Evolutionary conservation across 2,113 vertebrate genomes (phyloP).

Genomic region (Lepidothrix coronata): DNA sequence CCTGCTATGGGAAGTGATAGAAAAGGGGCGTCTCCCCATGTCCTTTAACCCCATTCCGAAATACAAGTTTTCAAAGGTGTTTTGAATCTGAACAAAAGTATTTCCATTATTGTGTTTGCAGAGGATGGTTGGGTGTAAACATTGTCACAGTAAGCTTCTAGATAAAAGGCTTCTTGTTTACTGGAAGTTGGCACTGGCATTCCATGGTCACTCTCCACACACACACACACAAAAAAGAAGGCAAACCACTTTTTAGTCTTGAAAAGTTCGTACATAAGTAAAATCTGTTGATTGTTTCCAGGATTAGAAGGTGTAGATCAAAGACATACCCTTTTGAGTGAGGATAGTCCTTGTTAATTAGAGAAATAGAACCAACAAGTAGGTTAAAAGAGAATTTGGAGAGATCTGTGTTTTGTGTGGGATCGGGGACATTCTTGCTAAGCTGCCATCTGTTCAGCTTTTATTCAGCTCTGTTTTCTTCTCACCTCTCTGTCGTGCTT

Average conservation of each 20-base stretch:
- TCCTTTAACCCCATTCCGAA: neutral
- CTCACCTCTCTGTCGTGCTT: constrained; percentile 4
- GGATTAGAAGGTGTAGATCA: neutral
- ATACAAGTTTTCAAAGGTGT: neutral
- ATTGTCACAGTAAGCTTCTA: neutral
- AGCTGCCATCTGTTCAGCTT: constrained; percentile 17
- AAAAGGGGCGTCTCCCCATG: neutral
- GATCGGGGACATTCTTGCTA: neutral
- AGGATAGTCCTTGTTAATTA: neutral
- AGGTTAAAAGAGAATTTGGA: constrained; percentile 7
- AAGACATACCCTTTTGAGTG: neutral
- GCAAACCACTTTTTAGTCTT: neutral
- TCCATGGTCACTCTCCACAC: accelerated
- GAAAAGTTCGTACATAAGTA: neutral
- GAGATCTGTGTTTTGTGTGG: neutral
- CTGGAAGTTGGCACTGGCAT: neutral
- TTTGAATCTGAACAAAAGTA: neutral
- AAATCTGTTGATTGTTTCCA: neutral
- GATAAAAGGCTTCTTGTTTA: neutral
- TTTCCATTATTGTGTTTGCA: neutral
- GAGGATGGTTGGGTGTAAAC: neutral
- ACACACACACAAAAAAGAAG: neutral
- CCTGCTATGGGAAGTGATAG: neutral
- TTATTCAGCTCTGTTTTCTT: constrained; percentile 31
- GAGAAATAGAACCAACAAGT: neutral